Conservation (phyloP, 2,113 vertebrate genomes). For the Megaceryle torquata region DNA sequence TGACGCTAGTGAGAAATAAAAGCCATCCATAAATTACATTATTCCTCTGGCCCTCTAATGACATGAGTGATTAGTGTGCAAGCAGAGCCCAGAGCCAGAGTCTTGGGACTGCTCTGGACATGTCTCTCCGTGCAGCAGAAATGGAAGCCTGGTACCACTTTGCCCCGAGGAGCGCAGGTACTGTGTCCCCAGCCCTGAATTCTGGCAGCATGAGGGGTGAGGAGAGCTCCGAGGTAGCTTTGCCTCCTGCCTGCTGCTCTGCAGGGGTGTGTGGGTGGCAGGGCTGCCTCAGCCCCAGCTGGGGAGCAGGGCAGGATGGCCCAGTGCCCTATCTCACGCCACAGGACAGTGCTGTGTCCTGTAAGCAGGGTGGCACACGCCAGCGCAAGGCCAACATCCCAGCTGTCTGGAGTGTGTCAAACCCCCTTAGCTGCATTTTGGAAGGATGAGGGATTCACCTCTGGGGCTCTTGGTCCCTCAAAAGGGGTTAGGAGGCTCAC, state of each 20-base stretch:
- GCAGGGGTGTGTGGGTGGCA: background rate
- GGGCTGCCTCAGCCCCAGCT: background rate
- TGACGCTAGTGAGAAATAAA: conserved; percentile 50
- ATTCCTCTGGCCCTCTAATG: conserved; percentile 27
- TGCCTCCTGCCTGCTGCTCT: background rate
- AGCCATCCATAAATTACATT: conserved; percentile 49
- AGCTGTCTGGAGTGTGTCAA: background rate
- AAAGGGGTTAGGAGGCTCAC: background rate
- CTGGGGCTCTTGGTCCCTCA: background rate
- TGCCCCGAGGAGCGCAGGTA: background rate
- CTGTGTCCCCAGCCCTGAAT: accelerated
- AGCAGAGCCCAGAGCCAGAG: background rate
- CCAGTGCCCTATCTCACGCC: background rate
- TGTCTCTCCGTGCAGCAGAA: background rate
- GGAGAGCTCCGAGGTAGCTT: background rate
- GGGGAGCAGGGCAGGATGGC: background rate
- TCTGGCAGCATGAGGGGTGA: accelerated
- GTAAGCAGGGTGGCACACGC: accelerated
- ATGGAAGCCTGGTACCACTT: background rate
- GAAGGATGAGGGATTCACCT: background rate
- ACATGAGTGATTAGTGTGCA: background rate
- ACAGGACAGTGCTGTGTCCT: accelerated
- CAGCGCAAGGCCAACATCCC: accelerated
- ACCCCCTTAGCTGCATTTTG: background rate
- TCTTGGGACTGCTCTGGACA: background rate